phyloP scores from a whole-genome alignment of 2,113 vertebrate species.

The Myxocyprinus asiaticus region DNA sequence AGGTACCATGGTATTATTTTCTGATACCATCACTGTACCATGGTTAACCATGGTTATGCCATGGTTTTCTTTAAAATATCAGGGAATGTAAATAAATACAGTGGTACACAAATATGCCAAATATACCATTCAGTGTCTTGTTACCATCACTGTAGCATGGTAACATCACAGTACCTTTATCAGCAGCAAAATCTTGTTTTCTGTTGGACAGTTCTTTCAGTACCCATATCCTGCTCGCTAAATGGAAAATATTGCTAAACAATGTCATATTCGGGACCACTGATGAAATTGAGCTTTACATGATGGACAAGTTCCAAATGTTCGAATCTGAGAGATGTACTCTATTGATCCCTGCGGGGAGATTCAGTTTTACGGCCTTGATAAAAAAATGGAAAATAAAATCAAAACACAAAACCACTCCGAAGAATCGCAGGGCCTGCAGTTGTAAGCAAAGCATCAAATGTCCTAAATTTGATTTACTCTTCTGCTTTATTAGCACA shows the following conservation, averaged over 20 bases:
- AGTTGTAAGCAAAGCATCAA: constrained; percentile 3
- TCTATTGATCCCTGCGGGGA: constrained; percentile 20
- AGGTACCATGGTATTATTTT: too few relatives aligned
- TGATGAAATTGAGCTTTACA: constrained; percentile 17
- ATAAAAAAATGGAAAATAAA: constrained; percentile 24
- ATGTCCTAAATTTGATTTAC: not conserved
- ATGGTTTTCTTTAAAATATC: too few relatives aligned
- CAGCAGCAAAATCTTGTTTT: not conserved
- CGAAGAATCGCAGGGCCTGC: constrained; percentile 26
- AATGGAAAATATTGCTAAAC: constrained; percentile 6
- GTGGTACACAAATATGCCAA: too few relatives aligned
- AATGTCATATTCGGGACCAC: not conserved
- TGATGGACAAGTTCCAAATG: constrained; percentile 25
- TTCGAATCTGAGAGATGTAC: constrained; percentile 3
- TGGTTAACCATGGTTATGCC: too few relatives aligned
- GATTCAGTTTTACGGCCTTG: constrained; percentile 1
- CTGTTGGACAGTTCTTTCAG: not conserved
- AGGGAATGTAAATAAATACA: too few relatives aligned
- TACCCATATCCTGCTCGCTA: not conserved
- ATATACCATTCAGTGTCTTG: too few relatives aligned
- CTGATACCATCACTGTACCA: too few relatives aligned
- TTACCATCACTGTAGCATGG: too few relatives aligned
- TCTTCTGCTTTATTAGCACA: constrained; percentile 13
- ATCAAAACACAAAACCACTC: not conserved
- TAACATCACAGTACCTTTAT: too few relatives aligned